phyloP scores from a whole-genome alignment of 2,113 vertebrate genomes.

The Ia io region DNA sequence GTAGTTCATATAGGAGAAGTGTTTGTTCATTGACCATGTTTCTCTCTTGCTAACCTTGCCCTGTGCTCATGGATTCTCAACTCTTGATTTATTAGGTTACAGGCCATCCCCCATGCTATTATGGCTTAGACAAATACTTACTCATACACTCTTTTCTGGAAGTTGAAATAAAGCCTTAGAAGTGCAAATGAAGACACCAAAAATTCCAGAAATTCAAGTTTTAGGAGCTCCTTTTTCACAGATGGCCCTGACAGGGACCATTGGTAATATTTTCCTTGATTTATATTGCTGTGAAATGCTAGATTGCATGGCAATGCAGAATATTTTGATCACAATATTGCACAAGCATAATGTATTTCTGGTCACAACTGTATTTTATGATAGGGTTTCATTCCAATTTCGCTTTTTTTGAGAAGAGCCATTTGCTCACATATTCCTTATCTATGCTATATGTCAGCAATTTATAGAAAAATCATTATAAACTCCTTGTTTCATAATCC shows the following conservation, averaged over 20 bases:
- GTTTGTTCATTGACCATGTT: not conserved
- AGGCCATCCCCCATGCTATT: not conserved
- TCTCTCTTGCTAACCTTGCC: not conserved
- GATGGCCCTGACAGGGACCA: not conserved
- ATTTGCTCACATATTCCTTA: slow-evolving; percentile 39
- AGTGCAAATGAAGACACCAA: not conserved
- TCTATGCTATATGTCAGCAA: not conserved
- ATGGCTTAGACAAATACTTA: not conserved
- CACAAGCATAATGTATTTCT: not conserved
- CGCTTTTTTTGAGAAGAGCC: slow-evolving; percentile 6
- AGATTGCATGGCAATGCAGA: not conserved
- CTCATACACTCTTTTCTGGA: not conserved
- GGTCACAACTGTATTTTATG: not conserved
- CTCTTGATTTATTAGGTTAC: not conserved
- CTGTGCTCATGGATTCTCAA: not conserved
- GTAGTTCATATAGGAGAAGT: not conserved
- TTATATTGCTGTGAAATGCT: not conserved
- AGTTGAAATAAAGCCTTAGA: not conserved
- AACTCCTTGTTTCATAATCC: slow-evolving; percentile 45
- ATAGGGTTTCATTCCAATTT: not conserved
- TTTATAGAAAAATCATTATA: slow-evolving; percentile 29
- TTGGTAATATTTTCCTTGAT: not conserved
- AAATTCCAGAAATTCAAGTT: not conserved
- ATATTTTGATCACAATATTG: not conserved
- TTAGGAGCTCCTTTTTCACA: not conserved